Evolutionary conservation across 2,888 invertebrate genomes (phyloP), one percentile per base, ranked within the genome.

Genomic region (Chrysolina oricalcia): DNA sequence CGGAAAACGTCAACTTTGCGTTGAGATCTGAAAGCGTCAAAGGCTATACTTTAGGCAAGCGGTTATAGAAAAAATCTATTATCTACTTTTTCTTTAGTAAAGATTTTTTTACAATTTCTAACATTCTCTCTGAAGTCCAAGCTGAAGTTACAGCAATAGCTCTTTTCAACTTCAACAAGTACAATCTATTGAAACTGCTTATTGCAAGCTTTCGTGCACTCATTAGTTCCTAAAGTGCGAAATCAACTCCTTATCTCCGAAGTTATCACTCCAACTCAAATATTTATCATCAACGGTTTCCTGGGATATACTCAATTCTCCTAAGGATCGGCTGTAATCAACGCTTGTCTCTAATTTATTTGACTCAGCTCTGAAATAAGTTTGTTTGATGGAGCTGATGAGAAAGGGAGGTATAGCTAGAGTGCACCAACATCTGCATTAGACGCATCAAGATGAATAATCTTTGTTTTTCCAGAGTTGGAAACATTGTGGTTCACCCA

Each of bases 221-320:
- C 53, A 19, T 17, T 19, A 53, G 53, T 13, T 53, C 0, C 21
- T 53, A 11, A 19, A 53, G 53, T 53, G 53, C 10, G 21, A 53
- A 21, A 53, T 53, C 19, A 53, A 53, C 21, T 15, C 53, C 13
- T 53, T 53, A 53, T 10, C 21, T 17, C 53, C 19, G 13, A 53
- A 53, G 53, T 53, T 53, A 53, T 53, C 21, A 21, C 53, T 11
- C 11, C 13, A 21, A 23, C 23, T 53, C 21, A 53, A 53, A 53
- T 53, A 53, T 23, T 19, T 13, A 53, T 53, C 19, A 13, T 53
- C 53, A 53, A 10, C 53, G 19, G 19, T 53, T 53, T 19, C 21
- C 11, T 53, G 53, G 19, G 21, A 53, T 53, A 53, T 53, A 13
- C 21, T 21, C 53, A 21, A 53, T 53, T 21, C 53, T 53, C 53